Base-by-base conservation (phyloP, 2,888 invertebrate genomes). In the Phytoseiulus persimilis region DNA sequence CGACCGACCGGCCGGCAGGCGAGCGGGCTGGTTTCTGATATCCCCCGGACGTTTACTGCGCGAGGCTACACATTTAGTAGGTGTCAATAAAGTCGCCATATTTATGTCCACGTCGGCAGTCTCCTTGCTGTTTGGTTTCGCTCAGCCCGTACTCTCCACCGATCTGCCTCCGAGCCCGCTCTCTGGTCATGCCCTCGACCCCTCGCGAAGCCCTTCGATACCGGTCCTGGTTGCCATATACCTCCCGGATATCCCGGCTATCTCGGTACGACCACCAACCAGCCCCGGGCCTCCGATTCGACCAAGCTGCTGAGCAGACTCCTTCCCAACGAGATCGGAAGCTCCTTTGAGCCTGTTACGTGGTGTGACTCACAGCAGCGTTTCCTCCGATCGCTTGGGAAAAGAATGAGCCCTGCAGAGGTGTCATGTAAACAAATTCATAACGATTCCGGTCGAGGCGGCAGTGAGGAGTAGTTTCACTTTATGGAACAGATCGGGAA, bases 51-150 rank as follows among this genome's bases (percentile, higher is more conserved):
- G 23, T 65, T 65, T 65, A 65, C 65, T 65, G 65, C 65, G 65
- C 65, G 65, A 65, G 65, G 65, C 65, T 65, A 65, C 65, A 65
- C 65, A 65, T 65, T 65, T 65, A 65, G 65, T 65, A 65, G 65
- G 28, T 65, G 65, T 65, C 65, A 65, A 65, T 65, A 65, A 65
- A 65, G 65, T 65, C 65, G 65, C 65, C 65, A 65, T 65, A 65
- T 65, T 65, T 65, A 65, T 65, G 65, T 65, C 65, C 65, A 65
- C 65, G 65, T 65, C 18, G 65, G 65, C 65, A 65, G 65, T 65
- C 65, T 39, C 39, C 39, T 65, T 65, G 65, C 65, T 65, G 65
- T 65, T 65, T 65, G 65, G 65, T 65, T 65, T 28, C 65, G 65
- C 65, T 39, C 39, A 9, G 39, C 9, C 39, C 39, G 39, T 39